Percentiles rank a stretch among this genome's conserved stretches.
These are phyloP conservation scores for Camponotus vicinus DNA, from an alignment of 1,140 invertebrate species.

Conservation along the genomic window DNA sequence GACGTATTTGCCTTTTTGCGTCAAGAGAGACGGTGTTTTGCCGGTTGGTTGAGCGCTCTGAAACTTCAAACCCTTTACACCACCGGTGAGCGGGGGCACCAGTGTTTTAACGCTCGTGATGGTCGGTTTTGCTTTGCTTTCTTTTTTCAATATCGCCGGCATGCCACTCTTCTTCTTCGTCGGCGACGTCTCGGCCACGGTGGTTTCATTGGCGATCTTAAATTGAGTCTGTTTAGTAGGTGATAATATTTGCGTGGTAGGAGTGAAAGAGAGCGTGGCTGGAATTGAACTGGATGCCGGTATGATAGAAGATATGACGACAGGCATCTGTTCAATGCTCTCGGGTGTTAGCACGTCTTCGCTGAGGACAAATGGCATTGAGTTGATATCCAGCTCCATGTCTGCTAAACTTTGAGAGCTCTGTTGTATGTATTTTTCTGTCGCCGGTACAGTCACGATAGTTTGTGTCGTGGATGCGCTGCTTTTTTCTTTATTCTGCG, in stretches of 20 bases:
- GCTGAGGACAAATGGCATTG: constrained; percentile 90
- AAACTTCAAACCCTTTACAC: constrained; percentile 80
- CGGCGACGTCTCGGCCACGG: constrained; percentile 58
- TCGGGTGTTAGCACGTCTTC: constrained; percentile 89
- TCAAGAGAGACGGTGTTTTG: constrained; percentile 73
- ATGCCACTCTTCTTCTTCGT: constrained; percentile 81
- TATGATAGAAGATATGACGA: constrained; percentile 88
- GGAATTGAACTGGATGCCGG: constrained; percentile 72
- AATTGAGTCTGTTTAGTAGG: constrained; percentile 67
- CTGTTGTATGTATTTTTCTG: constrained; percentile 80
- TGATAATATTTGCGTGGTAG: constrained; percentile 74
- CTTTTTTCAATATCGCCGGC: constrained; percentile 83
- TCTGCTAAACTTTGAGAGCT: constrained; percentile 85
- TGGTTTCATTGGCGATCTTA: constrained; percentile 64
- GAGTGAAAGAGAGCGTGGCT: constrained; percentile 67
- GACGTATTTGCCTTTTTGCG: constrained; percentile 87
- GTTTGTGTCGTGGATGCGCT: constrained; percentile 66
- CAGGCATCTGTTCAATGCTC: constrained; percentile 89
- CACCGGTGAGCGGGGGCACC: constrained; percentile 79
- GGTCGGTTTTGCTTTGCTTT: constrained; percentile 82
- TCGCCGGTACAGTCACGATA: constrained; percentile 48
- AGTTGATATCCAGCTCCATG: constrained; percentile 90
- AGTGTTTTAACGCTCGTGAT: constrained; percentile 84
- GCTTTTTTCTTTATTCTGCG: constrained; percentile 64
- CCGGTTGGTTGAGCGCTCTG: constrained; percentile 71